These are phyloP conservation scores for Sipha flava DNA, from an alignment of 1,140 invertebrate genomes.

Conservation along the genomic window DNA sequence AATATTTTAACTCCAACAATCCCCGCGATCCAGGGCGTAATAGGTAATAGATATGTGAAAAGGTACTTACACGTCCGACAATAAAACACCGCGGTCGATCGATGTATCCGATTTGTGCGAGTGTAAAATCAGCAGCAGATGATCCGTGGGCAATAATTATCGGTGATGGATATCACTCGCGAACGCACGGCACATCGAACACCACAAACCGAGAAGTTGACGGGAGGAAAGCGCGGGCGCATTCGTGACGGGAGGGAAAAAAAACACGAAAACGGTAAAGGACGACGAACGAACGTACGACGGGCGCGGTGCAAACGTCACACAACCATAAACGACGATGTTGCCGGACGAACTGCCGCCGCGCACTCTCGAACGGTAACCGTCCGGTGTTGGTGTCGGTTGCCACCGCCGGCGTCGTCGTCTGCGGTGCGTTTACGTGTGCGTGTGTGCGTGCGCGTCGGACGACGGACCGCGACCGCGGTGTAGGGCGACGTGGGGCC, in stretches of 20 bases:
- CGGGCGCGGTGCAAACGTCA: background rate
- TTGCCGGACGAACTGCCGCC: background rate
- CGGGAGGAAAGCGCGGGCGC: background rate
- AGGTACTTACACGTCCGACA: too few relatives aligned
- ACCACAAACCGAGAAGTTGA: too few relatives aligned
- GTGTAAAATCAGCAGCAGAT: too few relatives aligned
- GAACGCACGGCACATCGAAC: too few relatives aligned
- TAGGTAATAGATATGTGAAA: too few relatives aligned
- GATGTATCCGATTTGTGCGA: too few relatives aligned
- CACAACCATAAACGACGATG: background rate
- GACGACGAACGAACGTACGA: background rate
- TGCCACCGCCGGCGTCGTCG: background rate
- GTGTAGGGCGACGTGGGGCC: background rate
- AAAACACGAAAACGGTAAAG: background rate
- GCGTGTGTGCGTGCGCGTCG: background rate
- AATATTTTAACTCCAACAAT: too few relatives aligned
- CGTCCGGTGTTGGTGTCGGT: background rate
- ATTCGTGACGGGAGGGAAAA: too few relatives aligned
- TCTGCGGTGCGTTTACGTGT: background rate
- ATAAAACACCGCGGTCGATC: too few relatives aligned
- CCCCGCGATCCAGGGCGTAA: too few relatives aligned
- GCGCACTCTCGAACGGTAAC: background rate
- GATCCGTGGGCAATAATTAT: too few relatives aligned
- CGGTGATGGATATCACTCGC: too few relatives aligned
- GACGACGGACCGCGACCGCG: background rate